phyloP scores from a whole-genome alignment of 2,797 vertebrate genomes.

The Enteromius paludinosus region DNA sequence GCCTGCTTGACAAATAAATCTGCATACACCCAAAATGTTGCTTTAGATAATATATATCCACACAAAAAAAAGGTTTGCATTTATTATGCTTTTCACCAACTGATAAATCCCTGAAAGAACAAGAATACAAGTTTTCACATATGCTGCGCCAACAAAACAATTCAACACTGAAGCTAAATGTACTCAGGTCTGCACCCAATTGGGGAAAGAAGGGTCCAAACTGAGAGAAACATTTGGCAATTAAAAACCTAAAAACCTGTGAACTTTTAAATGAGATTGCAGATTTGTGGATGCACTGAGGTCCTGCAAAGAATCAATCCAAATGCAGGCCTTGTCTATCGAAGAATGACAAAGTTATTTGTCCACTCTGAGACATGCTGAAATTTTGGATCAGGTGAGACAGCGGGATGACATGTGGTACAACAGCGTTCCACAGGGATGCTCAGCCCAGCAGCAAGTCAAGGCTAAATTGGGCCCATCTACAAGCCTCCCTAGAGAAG shows the following conservation, averaged over 20 bases:
- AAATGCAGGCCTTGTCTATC: not conserved
- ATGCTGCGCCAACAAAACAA: not conserved
- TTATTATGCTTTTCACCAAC: not conserved
- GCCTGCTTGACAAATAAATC: not conserved
- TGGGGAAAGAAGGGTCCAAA: not conserved
- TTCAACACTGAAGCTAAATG: not conserved
- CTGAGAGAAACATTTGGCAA: not conserved
- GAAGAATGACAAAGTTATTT: constrained; percentile 10
- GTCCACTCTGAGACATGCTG: not conserved
- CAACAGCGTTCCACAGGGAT: constrained; percentile 12
- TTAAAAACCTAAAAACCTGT: not conserved
- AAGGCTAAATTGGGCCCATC: constrained; percentile 50
- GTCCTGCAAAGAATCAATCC: not conserved
- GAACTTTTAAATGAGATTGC: not conserved
- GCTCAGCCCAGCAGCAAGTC: constrained; percentile 36
- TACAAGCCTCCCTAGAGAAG: constrained; percentile 37
- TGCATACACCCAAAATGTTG: not conserved
- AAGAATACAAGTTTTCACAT: not conserved
- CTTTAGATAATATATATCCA: too few species aligned
- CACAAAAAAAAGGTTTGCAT: not conserved
- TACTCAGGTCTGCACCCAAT: not conserved
- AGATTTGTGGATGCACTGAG: not conserved
- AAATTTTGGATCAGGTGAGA: constrained; percentile 1
- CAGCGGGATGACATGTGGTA: not conserved
- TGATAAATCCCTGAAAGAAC: not conserved